A percentile compares a stretch with the other conserved stretches of the same genome.
Evolutionary conservation across 1,140 invertebrate species (phyloP).

Genomic region (Lerema accius): DNA sequence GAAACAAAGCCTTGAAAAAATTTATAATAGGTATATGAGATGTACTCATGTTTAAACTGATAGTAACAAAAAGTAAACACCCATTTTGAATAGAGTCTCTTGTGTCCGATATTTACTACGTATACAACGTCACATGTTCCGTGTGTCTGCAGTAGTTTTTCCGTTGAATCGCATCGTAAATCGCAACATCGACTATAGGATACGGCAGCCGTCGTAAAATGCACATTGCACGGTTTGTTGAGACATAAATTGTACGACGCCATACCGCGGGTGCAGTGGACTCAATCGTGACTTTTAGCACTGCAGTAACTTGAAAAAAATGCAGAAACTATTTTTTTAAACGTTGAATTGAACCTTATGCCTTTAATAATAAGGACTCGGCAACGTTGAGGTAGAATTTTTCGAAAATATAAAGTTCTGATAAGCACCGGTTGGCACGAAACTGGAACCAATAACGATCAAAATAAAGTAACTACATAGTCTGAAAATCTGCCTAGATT

Average conservation of each 20-base stretch:
- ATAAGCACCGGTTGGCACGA: constrained; percentile 22
- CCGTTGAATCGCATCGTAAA: constrained; percentile 56
- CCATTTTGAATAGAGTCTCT: background rate
- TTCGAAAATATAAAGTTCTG: constrained; percentile 15
- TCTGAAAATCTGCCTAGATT: constrained; percentile 2
- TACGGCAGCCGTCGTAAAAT: constrained; percentile 60
- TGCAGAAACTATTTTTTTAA: background rate
- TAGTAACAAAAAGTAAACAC: no score
- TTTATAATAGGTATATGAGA: no score
- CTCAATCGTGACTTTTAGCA: constrained; percentile 34
- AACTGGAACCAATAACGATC: constrained; percentile 12
- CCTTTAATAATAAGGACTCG: background rate
- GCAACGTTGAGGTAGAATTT: background rate
- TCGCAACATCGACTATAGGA: constrained; percentile 53
- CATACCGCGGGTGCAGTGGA: constrained; percentile 32
- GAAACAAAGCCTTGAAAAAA: no score
- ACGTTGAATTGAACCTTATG: constrained; percentile 5
- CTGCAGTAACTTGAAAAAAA: constrained; percentile 30
- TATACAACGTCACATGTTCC: background rate
- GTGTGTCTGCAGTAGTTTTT: constrained; percentile 40
- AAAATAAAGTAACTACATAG: background rate
- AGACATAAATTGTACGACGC: constrained; percentile 45
- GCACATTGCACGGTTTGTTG: constrained; percentile 62
- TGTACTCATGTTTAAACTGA: no score
- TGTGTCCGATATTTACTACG: constrained; percentile 21